Evolutionary conservation across 2,888 invertebrate genomes (phyloP), one percentile per base, ranked within the genome.

Genomic region (Cactoblastis cactorum): DNA sequence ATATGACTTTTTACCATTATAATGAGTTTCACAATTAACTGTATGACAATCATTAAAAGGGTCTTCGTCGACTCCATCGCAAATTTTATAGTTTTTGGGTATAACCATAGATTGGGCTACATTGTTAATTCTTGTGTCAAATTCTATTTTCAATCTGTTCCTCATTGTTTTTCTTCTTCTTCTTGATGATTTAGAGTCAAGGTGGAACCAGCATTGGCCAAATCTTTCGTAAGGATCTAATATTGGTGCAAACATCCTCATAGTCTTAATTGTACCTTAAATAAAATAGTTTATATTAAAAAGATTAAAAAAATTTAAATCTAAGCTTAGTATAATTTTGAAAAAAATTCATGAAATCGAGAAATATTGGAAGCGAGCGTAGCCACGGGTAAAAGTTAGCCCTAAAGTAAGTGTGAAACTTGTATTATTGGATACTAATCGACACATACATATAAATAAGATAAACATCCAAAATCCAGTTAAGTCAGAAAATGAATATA

Each of bases 1-100:
- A 63, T 69, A 67, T 0, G 80, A 61, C 45, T 64, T 80, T 45
- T 63, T 68, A 0, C 77, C 80, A 51, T 87, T 87, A 54, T 87
- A 85, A 70, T 70, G 66, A 2, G 57, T 55, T 9, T 83, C 85
- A 64, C 87, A 88, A 48, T 81, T 62, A 0, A 87, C 84, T 50
- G 82, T 81, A 4, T 69, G 69, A 53, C 86, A 87, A 53, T 80
- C 55, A 37, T 84, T 79, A 0, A 80, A 49, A 0, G 83, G 80
- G 43, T 87, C 82, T 61, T 84, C 73, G 15, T 87, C 85, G 1
- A 65, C 43, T 8, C 67, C 52, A 1, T 62, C 55, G 57, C 86
- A 88, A 5, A 52, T 51, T 46, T 59, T 70, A 1, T 71, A 48
- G 17, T 61, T 59, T 14, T 56, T 53, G 1, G 62, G 56, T 2